Conservation (phyloP, 2,797 vertebrate genomes). For the Fistularia tabacaria region DNA sequence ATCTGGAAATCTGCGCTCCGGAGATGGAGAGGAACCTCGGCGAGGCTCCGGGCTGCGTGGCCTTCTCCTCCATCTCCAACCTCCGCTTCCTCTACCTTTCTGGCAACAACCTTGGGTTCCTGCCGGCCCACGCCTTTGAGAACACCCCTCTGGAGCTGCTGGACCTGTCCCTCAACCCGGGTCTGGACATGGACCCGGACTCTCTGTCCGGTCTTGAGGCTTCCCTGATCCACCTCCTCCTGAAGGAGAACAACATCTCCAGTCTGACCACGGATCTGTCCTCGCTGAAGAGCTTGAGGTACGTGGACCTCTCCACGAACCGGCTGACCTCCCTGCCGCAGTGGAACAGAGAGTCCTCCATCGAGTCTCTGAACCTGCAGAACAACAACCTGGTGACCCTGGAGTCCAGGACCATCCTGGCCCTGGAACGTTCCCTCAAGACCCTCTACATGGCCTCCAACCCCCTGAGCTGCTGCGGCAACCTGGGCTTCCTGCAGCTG, state of each 20-base stretch:
- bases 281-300: constrained; percentile 75
- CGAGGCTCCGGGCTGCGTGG: constrained; percentile 66
- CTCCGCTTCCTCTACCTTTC: constrained; percentile 81
- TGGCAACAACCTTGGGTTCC: constrained; percentile 71
- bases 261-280: constrained; percentile 79
- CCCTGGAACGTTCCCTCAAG: constrained; percentile 81
- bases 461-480: constrained; percentile 88
- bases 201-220: constrained; percentile 82
- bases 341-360: constrained; percentile 76
- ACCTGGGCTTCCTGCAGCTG: constrained; percentile 79
- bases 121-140: constrained; percentile 76
- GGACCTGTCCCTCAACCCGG: constrained; percentile 86
- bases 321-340: constrained; percentile 77
- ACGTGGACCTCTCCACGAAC: constrained; percentile 86
- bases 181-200: constrained; percentile 75
- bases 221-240: constrained; percentile 79
- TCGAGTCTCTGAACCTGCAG: constrained; percentile 87
- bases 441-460: constrained; percentile 88
- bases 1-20: constrained; percentile 74
- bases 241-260: constrained; percentile 81
- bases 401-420: constrained; percentile 74
- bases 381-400: constrained; percentile 87
- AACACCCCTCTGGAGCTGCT: constrained; percentile 77
- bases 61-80: constrained; percentile 67
- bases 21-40: constrained; percentile 36